Percentiles rank a stretch among this genome's conserved stretches.
Conservation (phyloP, 2,797 vertebrate species). For the Gymnopithys bicolor region DNA sequence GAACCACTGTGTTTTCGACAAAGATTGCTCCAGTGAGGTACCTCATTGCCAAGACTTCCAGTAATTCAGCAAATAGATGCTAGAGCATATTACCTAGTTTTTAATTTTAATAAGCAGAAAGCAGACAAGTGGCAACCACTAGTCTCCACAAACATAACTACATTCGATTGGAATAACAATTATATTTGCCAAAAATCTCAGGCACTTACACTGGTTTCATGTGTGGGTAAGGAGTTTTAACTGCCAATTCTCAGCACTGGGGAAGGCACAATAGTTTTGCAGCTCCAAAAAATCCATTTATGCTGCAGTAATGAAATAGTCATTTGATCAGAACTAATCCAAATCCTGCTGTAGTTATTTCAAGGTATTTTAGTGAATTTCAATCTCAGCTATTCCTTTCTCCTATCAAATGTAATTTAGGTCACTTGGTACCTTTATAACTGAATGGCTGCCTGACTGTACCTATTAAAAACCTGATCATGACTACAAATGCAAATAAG, state of each 20-base stretch:
- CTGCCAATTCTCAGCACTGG: neutral
- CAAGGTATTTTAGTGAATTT: constrained; percentile 26
- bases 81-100: neutral
- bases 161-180: neutral
- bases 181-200: neutral
- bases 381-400: constrained; percentile 48
- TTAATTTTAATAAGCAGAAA: constrained; percentile 29
- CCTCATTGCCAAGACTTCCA: neutral
- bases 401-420: constrained; percentile 25
- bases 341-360: neutral
- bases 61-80: neutral
- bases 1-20: neutral
- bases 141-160: neutral
- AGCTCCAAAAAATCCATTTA: constrained; percentile 49
- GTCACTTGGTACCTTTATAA: constrained; percentile 49
- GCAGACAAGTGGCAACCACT: neutral
- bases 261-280: constrained; percentile 14
- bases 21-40: neutral
- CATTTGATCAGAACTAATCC: constrained; percentile 22
- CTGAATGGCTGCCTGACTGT: neutral
- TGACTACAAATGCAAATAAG: constrained; percentile 17
- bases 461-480: constrained; percentile 29
- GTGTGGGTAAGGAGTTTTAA: neutral
- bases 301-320: neutral
- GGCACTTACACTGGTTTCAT: neutral